Percentiles rank a stretch among this genome's conserved stretches.
phyloP scores from a whole-genome alignment of 2,888 invertebrate genomes.

The Xestia rhomboidea region DNA sequence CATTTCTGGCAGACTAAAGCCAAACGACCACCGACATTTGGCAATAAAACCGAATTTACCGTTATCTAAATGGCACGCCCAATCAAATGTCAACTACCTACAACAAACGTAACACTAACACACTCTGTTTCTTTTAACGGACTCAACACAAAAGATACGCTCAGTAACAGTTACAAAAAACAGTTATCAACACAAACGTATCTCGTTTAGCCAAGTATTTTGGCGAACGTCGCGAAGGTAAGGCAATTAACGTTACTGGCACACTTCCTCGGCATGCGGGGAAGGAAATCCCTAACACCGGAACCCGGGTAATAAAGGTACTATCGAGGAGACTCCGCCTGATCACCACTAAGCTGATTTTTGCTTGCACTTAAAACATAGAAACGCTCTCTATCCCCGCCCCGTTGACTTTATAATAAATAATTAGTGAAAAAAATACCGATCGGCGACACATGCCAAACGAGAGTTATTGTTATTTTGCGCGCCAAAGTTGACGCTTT shows the following conservation, averaged over 20 bases:
- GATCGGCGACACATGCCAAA: too few species aligned
- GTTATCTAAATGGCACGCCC: slow-evolving; percentile 6
- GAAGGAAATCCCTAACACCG: slow-evolving; percentile 67
- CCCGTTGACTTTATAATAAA: too few species aligned
- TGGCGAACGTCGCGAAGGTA: slow-evolving; percentile 78
- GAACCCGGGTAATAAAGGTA: slow-evolving; percentile 70
- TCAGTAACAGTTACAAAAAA: slow-evolving; percentile 40
- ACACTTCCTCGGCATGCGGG: slow-evolving; percentile 70
- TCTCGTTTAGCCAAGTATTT: slow-evolving; percentile 79
- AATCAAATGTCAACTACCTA: slow-evolving; percentile 1
- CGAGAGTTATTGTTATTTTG: too few species aligned
- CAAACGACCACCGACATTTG: neutral
- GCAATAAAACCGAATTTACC: neutral
- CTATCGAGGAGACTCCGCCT: too few species aligned
- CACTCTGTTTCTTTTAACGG: neutral
- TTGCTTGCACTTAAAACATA: too few species aligned
- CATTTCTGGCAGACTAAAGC: neutral
- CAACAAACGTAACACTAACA: neutral
- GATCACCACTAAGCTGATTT: too few species aligned
- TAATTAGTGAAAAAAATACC: too few species aligned
- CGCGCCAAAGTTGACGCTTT: too few species aligned
- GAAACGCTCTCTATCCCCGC: too few species aligned
- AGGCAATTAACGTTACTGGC: slow-evolving; percentile 78
- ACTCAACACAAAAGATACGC: neutral
- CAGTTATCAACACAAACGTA: slow-evolving; percentile 64